These are phyloP conservation scores for Dicranocentrus wangi DNA, from an alignment of 2,888 invertebrate genomes.

Conservation along the genomic window DNA sequence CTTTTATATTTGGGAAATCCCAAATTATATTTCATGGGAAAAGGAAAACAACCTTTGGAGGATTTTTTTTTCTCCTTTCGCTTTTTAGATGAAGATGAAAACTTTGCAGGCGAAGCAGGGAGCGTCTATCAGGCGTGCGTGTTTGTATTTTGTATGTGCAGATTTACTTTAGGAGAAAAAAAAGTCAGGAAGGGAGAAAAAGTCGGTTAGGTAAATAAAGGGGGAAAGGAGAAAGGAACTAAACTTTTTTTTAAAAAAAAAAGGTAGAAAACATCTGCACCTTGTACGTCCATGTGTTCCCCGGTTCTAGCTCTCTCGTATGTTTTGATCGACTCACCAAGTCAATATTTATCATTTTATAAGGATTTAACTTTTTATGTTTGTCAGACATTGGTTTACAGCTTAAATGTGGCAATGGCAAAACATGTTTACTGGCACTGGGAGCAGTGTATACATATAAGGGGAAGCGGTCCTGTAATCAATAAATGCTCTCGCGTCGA, in stretches of 20 bases:
- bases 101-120: background rate
- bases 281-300: background rate
- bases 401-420: no score
- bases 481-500: no score
- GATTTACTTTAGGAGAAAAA: slow-evolving; percentile 29
- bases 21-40: slow-evolving; percentile 14
- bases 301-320: background rate
- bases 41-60: background rate
- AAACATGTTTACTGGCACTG: no score
- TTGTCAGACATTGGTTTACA: no score
- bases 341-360: slow-evolving; percentile 35
- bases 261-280: background rate
- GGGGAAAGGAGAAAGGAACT: slow-evolving; percentile 12
- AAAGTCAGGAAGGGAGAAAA: slow-evolving; percentile 23
- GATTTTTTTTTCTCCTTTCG: slow-evolving; percentile 17
- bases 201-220: slow-evolving; percentile 61
- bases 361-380: background rate
- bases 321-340: slow-evolving; percentile 39
- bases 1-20: slow-evolving; percentile 9
- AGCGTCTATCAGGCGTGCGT: slow-evolving; percentile 3
- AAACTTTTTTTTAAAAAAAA: slow-evolving; percentile 6
- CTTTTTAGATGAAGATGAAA: no score
- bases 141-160: slow-evolving; percentile 3
- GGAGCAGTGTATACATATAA: no score
- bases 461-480: no score